A percentile compares a stretch with the other conserved stretches of the same genome.
These are phyloP conservation scores for Andrena trimmerana DNA, from an alignment of 2,888 invertebrate species.

Conservation along the genomic window DNA sequence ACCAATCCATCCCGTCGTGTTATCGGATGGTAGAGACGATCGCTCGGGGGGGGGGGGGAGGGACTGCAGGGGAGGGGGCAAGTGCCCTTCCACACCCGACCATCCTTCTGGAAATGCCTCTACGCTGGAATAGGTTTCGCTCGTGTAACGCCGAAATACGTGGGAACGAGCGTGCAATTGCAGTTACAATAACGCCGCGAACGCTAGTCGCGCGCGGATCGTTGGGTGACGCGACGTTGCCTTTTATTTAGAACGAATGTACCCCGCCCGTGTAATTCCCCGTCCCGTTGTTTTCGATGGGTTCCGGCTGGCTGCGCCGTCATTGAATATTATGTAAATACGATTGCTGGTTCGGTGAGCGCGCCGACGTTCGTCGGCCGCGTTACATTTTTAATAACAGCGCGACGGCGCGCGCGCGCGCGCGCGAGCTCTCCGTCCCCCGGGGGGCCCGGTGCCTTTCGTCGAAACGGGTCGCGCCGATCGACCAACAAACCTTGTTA, in stretches of 20 bases:
- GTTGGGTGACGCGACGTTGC: neutral
- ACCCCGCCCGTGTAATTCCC: neutral
- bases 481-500: slow-evolving; percentile 9
- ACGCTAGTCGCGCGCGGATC: slow-evolving; percentile 7
- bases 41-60: neutral
- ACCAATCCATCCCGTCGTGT: slow-evolving; percentile 81
- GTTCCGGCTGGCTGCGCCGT: neutral
- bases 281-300: slow-evolving; percentile 16
- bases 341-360: neutral
- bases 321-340: slow-evolving; percentile 3
- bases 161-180: neutral
- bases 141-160: slow-evolving; percentile 36
- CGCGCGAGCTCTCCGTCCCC: neutral
- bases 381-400: slow-evolving; percentile 44
- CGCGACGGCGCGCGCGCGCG: neutral
- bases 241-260: slow-evolving; percentile 16
- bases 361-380: neutral
- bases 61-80: slow-evolving; percentile 27
- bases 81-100: slow-evolving; percentile 39
- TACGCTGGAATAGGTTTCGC: slow-evolving; percentile 65
- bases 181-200: slow-evolving; percentile 25
- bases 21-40: slow-evolving; percentile 80
- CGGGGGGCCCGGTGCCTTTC: neutral
- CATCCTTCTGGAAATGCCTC: slow-evolving; percentile 65
- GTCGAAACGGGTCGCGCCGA: neutral